A percentile compares a stretch with the other conserved stretches of the same genome.
Evolutionary conservation across 2,113 vertebrate genomes (phyloP).

Genomic region (Megaceryle maxima): DNA sequence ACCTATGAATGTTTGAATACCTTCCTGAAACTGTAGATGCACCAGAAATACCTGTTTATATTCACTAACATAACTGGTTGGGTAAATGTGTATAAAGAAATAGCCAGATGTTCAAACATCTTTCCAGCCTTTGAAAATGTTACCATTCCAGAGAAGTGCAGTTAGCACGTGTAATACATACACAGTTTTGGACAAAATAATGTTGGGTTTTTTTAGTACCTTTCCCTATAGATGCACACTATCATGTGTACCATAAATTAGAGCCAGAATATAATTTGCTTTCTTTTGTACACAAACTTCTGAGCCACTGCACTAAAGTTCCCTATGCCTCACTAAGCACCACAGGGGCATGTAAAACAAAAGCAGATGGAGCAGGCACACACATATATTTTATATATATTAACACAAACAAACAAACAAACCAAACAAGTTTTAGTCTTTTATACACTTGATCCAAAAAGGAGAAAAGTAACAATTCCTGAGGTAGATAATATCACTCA

Average conservation of each 20-base stretch:
- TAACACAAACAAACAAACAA: neutral
- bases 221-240: neutral
- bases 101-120: neutral
- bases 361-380: conserved; percentile 25
- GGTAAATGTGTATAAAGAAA: neutral
- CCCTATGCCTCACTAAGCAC: conserved; percentile 11
- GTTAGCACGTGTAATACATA: neutral
- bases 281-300: conserved; percentile 9
- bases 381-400: neutral
- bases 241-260: neutral
- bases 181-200: neutral
- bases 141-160: neutral
- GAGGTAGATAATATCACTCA: neutral
- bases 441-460: neutral
- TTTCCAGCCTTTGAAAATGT: neutral
- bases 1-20: neutral
- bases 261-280: neutral
- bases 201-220: rapidly evolving
- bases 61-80: neutral
- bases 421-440: neutral
- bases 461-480: neutral
- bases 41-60: neutral
- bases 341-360: conserved; percentile 16
- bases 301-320: conserved; percentile 42
- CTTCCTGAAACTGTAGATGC: neutral